These are phyloP conservation scores for Urocyon cinereoargenteus DNA, from an alignment of 2,797 vertebrate species.

Conservation along the genomic window DNA sequence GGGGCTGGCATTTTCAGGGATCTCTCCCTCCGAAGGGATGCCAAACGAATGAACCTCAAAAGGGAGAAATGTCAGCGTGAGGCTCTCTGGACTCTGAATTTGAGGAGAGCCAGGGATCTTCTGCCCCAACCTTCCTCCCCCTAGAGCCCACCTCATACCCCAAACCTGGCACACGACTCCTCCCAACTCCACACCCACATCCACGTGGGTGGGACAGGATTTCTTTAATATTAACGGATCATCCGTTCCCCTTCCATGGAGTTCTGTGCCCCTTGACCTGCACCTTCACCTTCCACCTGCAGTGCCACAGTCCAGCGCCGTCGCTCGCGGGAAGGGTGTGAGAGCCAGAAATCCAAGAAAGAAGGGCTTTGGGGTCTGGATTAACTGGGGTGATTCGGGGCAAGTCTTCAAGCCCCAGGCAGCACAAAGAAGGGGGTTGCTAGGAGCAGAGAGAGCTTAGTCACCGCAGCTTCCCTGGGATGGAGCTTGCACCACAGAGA, in stretches of 20 bases:
- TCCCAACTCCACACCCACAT: not conserved
- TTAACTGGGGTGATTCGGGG: accelerated
- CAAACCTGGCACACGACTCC: accelerated
- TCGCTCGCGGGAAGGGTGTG: too few species aligned
- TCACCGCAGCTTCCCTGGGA: not conserved
- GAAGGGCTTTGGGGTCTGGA: not conserved
- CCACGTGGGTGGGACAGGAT: not conserved
- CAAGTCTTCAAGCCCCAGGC: not conserved
- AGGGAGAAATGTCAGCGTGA: not conserved
- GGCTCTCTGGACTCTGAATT: not conserved
- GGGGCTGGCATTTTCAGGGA: not conserved
- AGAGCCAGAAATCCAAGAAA: not conserved
- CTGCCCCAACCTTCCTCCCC: too few species aligned
- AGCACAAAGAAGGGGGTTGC: not conserved
- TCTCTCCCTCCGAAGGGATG: not conserved
- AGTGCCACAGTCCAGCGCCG: too few species aligned
- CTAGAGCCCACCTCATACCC: accelerated
- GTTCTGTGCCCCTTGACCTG: not conserved
- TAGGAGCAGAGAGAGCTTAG: not conserved
- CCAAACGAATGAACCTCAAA: not conserved
- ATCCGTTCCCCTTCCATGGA: accelerated
- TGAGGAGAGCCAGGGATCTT: not conserved
- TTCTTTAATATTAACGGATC: not conserved
- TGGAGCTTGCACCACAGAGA: not conserved
- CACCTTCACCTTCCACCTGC: accelerated